A percentile compares a stretch with the other conserved stretches of the same genome.
Evolutionary conservation across 2,113 vertebrate species (phyloP).

Genomic region (Silurus glanis): DNA sequence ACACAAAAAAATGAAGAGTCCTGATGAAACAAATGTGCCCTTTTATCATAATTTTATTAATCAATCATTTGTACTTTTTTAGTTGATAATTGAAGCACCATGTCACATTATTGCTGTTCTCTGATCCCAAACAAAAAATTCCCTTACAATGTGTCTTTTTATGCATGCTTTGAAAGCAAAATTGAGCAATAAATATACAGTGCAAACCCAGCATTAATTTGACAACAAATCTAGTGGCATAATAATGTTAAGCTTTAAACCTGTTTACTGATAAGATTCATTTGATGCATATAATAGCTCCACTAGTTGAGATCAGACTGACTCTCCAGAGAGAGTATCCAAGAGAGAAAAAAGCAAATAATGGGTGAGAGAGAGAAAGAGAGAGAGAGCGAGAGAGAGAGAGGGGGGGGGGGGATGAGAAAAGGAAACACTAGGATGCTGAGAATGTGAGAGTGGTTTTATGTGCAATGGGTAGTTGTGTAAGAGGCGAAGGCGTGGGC

Average conservation of each 20-base stretch:
- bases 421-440: conserved; percentile 8
- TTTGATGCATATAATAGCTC: conserved; percentile 1
- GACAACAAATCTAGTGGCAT: background rate
- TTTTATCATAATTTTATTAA: background rate
- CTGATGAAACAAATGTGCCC: background rate
- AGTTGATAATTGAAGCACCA: background rate
- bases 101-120: background rate
- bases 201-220: background rate
- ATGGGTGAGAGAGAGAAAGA: background rate
- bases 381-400: background rate
- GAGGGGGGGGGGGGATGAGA: background rate
- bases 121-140: background rate
- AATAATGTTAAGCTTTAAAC: background rate
- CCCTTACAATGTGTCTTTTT: background rate
- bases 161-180: background rate
- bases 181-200: background rate
- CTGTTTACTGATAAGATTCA: conserved; percentile 35
- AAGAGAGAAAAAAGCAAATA: background rate
- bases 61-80: background rate
- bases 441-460: conserved; percentile 32
- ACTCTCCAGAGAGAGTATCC: background rate
- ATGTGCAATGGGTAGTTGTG: conserved; percentile 25
- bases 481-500: conserved; percentile 22
- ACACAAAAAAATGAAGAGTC: background rate
- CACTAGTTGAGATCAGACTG: background rate